phyloP scores from a whole-genome alignment of 2,113 vertebrate genomes.

The Engystomops pustulosus region DNA sequence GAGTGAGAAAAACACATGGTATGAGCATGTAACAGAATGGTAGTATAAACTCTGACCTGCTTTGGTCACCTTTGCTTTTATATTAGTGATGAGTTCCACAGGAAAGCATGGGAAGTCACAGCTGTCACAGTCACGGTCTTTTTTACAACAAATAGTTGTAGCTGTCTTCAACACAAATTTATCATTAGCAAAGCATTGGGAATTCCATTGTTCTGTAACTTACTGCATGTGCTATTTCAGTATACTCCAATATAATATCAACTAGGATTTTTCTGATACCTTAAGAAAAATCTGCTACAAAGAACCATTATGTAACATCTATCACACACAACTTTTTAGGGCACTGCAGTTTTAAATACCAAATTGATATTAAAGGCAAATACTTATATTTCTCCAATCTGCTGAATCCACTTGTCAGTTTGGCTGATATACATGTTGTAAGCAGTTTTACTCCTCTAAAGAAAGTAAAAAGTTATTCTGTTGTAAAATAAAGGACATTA shows the following conservation, averaged over 20 bases:
- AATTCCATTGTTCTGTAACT: neutral
- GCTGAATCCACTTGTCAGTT: too few species aligned
- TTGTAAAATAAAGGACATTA: too few species aligned
- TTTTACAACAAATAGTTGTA: neutral
- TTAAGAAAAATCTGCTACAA: too few species aligned
- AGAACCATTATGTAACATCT: too few species aligned
- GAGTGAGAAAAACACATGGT: slow-evolving; percentile 64
- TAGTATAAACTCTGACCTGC: slow-evolving; percentile 11
- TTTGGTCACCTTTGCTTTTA: slow-evolving; percentile 36
- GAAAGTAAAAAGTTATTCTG: too few species aligned
- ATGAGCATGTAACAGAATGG: slow-evolving; percentile 49
- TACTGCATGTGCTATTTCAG: neutral
- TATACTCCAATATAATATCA: neutral
- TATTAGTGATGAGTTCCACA: slow-evolving; percentile 61
- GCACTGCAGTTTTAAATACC: too few species aligned
- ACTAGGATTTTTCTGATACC: too few species aligned
- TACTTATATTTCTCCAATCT: too few species aligned
- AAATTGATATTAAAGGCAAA: too few species aligned
- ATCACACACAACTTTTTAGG: too few species aligned
- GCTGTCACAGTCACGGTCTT: slow-evolving; percentile 55
- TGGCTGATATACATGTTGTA: too few species aligned
- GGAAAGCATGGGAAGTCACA: slow-evolving; percentile 62
- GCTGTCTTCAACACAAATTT: slow-evolving; percentile 35
- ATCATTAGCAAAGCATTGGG: slow-evolving; percentile 18
- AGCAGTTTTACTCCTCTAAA: too few species aligned